phyloP scores from a whole-genome alignment of 1,140 invertebrate genomes.

The Sesamia nonagrioides region DNA sequence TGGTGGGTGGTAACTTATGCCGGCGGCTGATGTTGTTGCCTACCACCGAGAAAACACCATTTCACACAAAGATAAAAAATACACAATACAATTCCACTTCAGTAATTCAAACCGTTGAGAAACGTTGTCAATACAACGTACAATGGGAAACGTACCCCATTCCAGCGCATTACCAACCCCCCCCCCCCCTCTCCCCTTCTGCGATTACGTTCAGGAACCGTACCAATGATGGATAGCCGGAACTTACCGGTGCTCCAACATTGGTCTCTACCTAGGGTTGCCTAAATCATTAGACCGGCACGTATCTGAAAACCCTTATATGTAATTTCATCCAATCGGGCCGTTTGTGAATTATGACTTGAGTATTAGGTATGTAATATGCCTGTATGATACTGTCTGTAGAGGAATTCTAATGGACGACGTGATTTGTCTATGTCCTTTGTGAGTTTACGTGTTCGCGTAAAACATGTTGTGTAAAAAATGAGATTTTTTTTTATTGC shows the following conservation, averaged over 20 bases:
- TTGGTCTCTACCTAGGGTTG: slow-evolving; percentile 30
- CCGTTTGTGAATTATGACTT: background rate
- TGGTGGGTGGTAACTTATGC: no score
- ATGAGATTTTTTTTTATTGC: no score
- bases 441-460: background rate
- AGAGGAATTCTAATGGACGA: background rate
- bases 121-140: slow-evolving; percentile 20
- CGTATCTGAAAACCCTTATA: background rate
- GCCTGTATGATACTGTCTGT: background rate
- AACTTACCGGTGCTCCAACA: slow-evolving; percentile 59
- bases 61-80: background rate
- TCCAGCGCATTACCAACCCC: slow-evolving; percentile 29
- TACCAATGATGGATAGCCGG: slow-evolving; percentile 75
- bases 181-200: slow-evolving; percentile 60
- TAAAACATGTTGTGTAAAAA: no score
- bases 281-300: slow-evolving; percentile 30
- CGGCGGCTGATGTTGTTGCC: no score
- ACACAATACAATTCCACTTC: slow-evolving; percentile 19
- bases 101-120: slow-evolving; percentile 13
- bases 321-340: background rate
- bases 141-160: slow-evolving; percentile 5
- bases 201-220: slow-evolving; percentile 73
- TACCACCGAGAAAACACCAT: no score
- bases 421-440: background rate
- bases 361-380: background rate